Evolutionary conservation across 2,888 invertebrate genomes (phyloP).

Genomic region (Caprella mutica): DNA sequence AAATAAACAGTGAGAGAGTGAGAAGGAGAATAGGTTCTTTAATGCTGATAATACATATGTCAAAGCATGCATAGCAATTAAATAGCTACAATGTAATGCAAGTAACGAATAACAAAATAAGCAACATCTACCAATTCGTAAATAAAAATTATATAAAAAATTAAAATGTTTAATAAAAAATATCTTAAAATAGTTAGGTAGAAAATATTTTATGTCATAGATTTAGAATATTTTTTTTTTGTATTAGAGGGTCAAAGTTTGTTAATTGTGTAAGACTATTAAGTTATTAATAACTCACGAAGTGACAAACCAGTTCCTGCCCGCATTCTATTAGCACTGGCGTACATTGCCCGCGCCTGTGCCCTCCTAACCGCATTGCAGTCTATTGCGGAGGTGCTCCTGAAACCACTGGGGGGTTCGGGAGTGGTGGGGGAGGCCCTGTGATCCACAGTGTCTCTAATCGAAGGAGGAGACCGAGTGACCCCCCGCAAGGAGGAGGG

Average conservation of each 20-base stretch:
- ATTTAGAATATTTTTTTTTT: too few species aligned
- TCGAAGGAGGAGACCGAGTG: not conserved
- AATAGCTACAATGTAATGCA: too few species aligned
- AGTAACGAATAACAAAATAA: too few species aligned
- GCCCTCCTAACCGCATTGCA: conserved; percentile 81
- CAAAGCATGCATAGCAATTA: not conserved
- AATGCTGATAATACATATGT: not conserved
- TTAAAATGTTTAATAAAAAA: too few species aligned
- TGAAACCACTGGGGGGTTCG: conserved; percentile 38
- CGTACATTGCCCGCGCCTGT: conserved; percentile 62
- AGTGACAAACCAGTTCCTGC: conserved; percentile 54
- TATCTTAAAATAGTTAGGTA: too few species aligned
- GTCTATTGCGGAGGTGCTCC: conserved; percentile 89
- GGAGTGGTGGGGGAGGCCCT: conserved; percentile 20
- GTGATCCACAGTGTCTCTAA: not conserved
- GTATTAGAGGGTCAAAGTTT: too few species aligned
- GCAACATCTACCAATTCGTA: too few species aligned
- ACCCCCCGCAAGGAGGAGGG: not conserved
- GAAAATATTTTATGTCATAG: too few species aligned
- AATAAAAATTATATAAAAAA: too few species aligned
- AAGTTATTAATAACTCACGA: too few species aligned
- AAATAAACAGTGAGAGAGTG: too few species aligned
- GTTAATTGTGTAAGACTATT: too few species aligned
- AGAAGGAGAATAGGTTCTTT: not conserved
- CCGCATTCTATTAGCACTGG: conserved; percentile 65